These are phyloP conservation scores for Pangasius larnaudii DNA, from an alignment of 2,797 vertebrate species.

Conservation along the genomic window DNA sequence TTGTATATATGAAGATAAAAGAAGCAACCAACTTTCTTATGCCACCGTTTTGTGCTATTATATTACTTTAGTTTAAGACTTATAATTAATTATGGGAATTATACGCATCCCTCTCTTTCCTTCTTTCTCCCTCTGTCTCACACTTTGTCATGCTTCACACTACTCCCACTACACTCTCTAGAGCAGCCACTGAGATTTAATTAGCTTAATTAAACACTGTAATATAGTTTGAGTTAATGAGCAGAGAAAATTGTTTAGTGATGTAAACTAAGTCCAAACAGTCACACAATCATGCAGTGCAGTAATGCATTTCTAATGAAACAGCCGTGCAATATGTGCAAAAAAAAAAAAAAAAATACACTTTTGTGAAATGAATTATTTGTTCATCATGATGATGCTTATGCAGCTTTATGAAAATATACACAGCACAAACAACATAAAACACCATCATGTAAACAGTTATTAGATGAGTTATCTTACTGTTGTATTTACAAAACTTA, in stretches of 20 bases:
- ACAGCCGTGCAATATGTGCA: not conserved
- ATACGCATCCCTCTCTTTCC: not conserved
- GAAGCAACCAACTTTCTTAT: not conserved
- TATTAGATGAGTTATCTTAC: not conserved
- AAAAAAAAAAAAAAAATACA: constrained; percentile 15
- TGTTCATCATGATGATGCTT: constrained; percentile 25
- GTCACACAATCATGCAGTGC: constrained; percentile 39
- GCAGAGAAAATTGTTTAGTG: constrained; percentile 40
- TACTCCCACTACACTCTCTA: constrained; percentile 32
- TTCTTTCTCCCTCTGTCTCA: not conserved
- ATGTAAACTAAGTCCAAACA: constrained; percentile 48
- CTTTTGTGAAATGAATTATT: constrained; percentile 38
- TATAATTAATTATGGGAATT: constrained; percentile 48
- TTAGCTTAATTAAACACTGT: constrained; percentile 56
- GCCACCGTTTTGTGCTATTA: constrained; percentile 15
- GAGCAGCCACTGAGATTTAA: constrained; percentile 52
- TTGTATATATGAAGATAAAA: not conserved
- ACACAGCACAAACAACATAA: not conserved
- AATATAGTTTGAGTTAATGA: constrained; percentile 53
- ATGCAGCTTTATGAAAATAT: constrained; percentile 4
- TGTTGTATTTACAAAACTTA: not conserved
- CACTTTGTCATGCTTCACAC: constrained; percentile 18
- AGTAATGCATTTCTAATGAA: constrained; percentile 51
- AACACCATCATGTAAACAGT: constrained; percentile 1
- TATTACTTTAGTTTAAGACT: constrained; percentile 26